Conservation (phyloP, 2,113 vertebrate species). For the Ancistrus triradiatus region DNA sequence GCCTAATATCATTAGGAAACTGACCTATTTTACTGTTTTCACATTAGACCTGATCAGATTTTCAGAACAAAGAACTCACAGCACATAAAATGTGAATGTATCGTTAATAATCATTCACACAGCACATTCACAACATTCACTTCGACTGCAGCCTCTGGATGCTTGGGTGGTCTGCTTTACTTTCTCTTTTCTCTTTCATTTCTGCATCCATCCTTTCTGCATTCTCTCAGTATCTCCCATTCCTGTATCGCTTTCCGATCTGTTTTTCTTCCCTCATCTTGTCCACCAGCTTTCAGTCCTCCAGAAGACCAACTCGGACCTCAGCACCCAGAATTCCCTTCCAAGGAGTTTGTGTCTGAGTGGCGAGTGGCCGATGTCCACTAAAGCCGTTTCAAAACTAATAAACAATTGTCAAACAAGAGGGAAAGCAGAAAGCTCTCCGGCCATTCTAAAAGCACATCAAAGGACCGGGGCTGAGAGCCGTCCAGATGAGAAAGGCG, state of each 20-base stretch:
- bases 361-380: slow-evolving; percentile 68
- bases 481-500: slow-evolving; percentile 45
- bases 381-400: slow-evolving; percentile 83
- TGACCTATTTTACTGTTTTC: too few relatives aligned
- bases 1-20: too few relatives aligned
- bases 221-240: too few relatives aligned
- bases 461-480: slow-evolving; percentile 72
- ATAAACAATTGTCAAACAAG: slow-evolving; percentile 91
- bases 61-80: too few relatives aligned
- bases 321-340: slow-evolving; percentile 8
- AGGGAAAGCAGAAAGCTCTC: slow-evolving; percentile 79
- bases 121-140: too few relatives aligned
- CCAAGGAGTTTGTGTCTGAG: slow-evolving; percentile 16
- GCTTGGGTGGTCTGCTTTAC: slow-evolving; percentile 80
- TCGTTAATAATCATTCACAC: too few relatives aligned
- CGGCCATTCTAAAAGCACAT: slow-evolving; percentile 80
- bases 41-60: too few relatives aligned
- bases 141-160: slow-evolving; percentile 47
- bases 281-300: background rate
- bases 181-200: slow-evolving; percentile 20
- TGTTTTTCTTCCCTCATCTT: slow-evolving; percentile 16
- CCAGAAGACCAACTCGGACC: background rate
- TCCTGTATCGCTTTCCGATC: background rate
- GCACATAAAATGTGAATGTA: too few relatives aligned
- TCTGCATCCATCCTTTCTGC: slow-evolving; percentile 6